Percentiles rank a stretch among this genome's conserved stretches.
These are phyloP conservation scores for Panorpa germanica DNA, from an alignment of 2,888 invertebrate genomes.

Conservation along the genomic window DNA sequence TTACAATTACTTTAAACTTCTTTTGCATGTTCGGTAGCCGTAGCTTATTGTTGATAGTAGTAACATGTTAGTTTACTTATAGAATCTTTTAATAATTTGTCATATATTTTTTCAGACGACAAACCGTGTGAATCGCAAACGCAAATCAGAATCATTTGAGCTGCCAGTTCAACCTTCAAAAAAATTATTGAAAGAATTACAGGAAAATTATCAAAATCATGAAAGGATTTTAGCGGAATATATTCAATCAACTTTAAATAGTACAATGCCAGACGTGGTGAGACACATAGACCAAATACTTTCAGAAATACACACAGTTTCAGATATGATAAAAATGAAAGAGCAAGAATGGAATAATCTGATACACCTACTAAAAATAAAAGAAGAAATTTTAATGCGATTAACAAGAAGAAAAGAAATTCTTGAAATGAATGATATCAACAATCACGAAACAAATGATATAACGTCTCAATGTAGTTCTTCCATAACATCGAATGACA, in stretches of 20 bases:
- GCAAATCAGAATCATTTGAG: too few species aligned
- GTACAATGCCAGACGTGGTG: slow-evolving; percentile 37
- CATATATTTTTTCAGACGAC: too few species aligned
- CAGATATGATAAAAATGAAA: slow-evolving; percentile 57
- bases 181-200: slow-evolving; percentile 30
- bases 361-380: slow-evolving; percentile 61
- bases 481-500: slow-evolving; percentile 6
- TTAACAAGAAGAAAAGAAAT: slow-evolving; percentile 40
- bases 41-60: too few species aligned
- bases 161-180: too few species aligned
- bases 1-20: too few species aligned
- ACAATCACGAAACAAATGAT: too few species aligned
- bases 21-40: too few species aligned
- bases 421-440: slow-evolving; percentile 12
- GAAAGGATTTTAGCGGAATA: slow-evolving; percentile 41
- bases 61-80: too few species aligned
- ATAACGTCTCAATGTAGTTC: too few species aligned
- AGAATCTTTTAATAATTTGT: too few species aligned
- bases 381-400: slow-evolving; percentile 60
- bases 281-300: slow-evolving; percentile 43
- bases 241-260: slow-evolving; percentile 39
- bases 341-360: slow-evolving; percentile 79
- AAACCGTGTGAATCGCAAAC: too few species aligned
- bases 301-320: slow-evolving; percentile 46
- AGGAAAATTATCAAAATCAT: slow-evolving; percentile 31